Evolutionary conservation across 2,797 vertebrate species (phyloP).

Genomic region (Paguma larvata): DNA sequence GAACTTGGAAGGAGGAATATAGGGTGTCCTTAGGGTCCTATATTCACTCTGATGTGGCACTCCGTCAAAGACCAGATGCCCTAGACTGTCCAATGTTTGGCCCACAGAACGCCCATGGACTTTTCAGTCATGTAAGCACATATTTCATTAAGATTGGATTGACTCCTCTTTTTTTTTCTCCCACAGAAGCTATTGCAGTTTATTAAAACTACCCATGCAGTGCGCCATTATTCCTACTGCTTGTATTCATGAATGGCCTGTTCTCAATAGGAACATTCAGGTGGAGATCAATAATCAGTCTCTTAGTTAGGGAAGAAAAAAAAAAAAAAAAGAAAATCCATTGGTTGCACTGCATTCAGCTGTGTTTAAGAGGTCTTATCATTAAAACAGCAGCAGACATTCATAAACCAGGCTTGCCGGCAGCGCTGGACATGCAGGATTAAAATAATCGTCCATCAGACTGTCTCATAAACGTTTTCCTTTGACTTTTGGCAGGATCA

Average conservation of each 20-base stretch:
- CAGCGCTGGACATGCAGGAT: conserved; percentile 76
- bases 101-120: neutral
- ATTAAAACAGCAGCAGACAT: conserved; percentile 82
- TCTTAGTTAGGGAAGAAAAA: conserved; percentile 63
- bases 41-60: neutral
- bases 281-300: conserved; percentile 81
- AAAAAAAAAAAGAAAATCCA: conserved; percentile 11
- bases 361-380: conserved; percentile 81
- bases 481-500: conserved; percentile 89
- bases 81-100: neutral
- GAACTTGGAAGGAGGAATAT: neutral
- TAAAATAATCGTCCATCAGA: conserved; percentile 84
- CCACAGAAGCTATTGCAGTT: conserved; percentile 72
- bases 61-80: neutral
- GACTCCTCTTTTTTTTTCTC: conserved; percentile 43
- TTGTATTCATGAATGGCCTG: conserved; percentile 79
- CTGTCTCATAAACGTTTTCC: conserved; percentile 85
- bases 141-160: conserved; percentile 81
- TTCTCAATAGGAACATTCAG: conserved; percentile 74
- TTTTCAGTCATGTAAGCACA: conserved; percentile 52
- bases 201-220: conserved; percentile 85
- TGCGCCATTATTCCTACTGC: conserved; percentile 77
- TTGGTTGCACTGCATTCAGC: conserved; percentile 74
- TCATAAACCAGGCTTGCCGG: conserved; percentile 73
- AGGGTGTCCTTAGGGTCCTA: neutral